Evolutionary conservation across 23 tunicate genomes (phyloP).

Genomic region (Oikopleura dioica): DNA sequence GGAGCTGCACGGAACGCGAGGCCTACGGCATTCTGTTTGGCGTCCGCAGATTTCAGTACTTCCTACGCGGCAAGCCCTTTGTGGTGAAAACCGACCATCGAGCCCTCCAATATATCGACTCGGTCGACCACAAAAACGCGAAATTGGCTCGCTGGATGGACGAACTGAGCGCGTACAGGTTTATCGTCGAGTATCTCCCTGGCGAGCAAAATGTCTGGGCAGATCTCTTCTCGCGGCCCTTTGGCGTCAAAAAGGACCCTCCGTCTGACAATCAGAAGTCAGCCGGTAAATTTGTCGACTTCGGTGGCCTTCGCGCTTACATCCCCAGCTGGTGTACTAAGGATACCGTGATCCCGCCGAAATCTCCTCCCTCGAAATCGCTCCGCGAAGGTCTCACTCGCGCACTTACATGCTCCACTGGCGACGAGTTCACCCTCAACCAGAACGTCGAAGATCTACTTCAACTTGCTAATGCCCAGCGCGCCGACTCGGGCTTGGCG

Average conservation of each 20-base stretch:
- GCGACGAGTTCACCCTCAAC: no score
- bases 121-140: background rate
- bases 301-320: background rate
- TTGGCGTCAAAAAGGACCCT: background rate
- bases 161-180: background rate
- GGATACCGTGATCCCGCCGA: no score
- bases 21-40: constrained; percentile 1
- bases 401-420: no score
- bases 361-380: no score
- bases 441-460: no score
- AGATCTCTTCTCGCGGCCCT: background rate
- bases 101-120: background rate
- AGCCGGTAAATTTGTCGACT: background rate
- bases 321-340: background rate
- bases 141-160: background rate
- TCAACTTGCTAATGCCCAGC: no score
- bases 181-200: background rate
- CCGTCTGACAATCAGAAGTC: no score
- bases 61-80: background rate
- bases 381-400: no score
- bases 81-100: background rate
- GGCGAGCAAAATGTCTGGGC: background rate
- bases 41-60: background rate
- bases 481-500: no score
- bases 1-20: background rate